Evolutionary conservation across 2,888 invertebrate genomes (phyloP), one percentile per base, ranked within the genome.

Genomic region (Tetragonisca angustula): DNA sequence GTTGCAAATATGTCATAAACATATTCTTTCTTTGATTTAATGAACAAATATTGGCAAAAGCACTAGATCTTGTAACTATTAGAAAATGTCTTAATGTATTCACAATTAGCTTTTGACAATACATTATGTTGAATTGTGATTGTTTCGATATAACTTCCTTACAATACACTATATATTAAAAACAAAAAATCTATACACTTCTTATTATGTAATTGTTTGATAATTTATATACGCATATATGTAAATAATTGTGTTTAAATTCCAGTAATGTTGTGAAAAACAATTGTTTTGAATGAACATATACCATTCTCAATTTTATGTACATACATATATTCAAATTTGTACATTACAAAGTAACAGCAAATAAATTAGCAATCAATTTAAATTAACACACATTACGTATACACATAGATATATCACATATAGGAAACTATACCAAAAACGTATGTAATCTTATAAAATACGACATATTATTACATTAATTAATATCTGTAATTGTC

Each of bases 361-460:
- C 19, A 70, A 56, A 17, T 56, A n/a, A 70, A 69, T 52, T 64
- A n/a, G 5, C 17, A 19, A 73, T 73, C 19, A 68, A 68, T 75
- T 75, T 74, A n/a, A 49, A 24, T 11, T 36, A 24, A 65, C 24
- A 54, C 21, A 27, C 27, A 56, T 13, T 59, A 62, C 43, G 17
- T 19, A n/a, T n/a, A 32, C 50, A 61, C 17, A 19, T 79, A 13
- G 27, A 54, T 11, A 50, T 64, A 4, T 64, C 62, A 59, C 19
- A n/a, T 68, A 43, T 11, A 78, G 17, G 56, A 49, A 70, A 72
- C 79, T 80, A 59, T 50, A 80, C 67, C 50, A 61, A 80, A 81
- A 75, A 59, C 56, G 62, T 56, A 68, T 50, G 19, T 56, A 79
- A 80, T 56, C 50, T 49, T 24, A 50, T 19, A 9, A 36, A 52